A percentile compares a stretch with the other conserved stretches of the same genome.
phyloP scores from a whole-genome alignment of 2,113 vertebrate genomes.

The Jaculus jaculus region DNA sequence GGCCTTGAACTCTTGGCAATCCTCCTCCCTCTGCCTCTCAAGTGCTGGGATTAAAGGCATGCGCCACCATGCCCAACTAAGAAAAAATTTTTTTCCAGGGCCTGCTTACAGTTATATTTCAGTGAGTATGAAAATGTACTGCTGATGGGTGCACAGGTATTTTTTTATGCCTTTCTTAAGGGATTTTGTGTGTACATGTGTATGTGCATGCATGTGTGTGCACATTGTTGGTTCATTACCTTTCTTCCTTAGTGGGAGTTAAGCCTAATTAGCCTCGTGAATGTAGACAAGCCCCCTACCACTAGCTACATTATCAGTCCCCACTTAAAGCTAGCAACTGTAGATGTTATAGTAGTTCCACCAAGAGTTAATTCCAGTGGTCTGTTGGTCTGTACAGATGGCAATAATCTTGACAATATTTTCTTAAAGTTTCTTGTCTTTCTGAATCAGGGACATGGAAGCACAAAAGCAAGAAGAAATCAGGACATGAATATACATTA shows the following conservation, averaged over 20 bases:
- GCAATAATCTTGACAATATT: constrained; percentile 7
- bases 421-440: neutral
- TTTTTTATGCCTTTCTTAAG: neutral
- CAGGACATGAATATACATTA: neutral
- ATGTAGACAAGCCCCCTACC: too few species aligned
- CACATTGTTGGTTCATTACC: neutral
- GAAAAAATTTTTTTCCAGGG: neutral
- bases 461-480: neutral
- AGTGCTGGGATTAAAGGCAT: too few species aligned
- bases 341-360: neutral
- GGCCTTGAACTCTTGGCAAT: too few species aligned
- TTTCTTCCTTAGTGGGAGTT: too few species aligned
- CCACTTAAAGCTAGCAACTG: too few species aligned
- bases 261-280: too few species aligned
- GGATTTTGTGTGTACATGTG: too few species aligned
- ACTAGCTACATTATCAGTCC: too few species aligned
- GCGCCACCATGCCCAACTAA: too few species aligned
- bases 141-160: neutral
- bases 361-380: neutral
- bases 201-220: neutral
- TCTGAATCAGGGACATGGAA: neutral
- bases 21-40: too few species aligned
- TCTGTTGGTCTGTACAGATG: neutral
- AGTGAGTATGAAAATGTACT: neutral
- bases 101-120: neutral